Base-by-base conservation (phyloP, 2,797 vertebrate species). In the Brachyrhaphis roseni region DNA sequence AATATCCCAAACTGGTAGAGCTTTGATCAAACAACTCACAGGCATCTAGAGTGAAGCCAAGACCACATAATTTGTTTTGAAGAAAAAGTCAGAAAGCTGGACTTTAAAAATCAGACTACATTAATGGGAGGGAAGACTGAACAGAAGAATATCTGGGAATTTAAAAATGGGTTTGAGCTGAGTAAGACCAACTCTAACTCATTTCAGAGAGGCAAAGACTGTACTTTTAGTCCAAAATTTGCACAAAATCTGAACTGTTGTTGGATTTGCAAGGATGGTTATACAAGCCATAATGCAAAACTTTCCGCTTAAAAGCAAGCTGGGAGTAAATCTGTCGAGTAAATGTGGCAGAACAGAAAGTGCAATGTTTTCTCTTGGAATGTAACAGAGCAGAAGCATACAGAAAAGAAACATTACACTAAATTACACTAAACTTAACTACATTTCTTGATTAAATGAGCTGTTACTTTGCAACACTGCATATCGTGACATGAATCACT, bases 21-120 rank as follows among this genome's bases (percentile, higher is more conserved):
- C 66, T 70, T 70, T 70, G 66, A 26, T 70, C 39, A 70, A 26
- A 70, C 39, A 64, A 64, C 59, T 64, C 31, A 10, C 28, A 74
- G 34, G 20, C 47, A 53, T 47, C 71, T 11, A 31, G 28, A 72
- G 28, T 31, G 28, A 31, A 72, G 71, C n/a, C 28, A 72, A 31
- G 28, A 39, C 47, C 51, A 0, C 31, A 15, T 34, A 12, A 51
- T 74, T 18, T 15, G 51, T 74, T 41, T 12, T 34, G 34, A 26
- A 70, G 41, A 70, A 43, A 43, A 70, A 41, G 36, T 26, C 23
- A 43, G 66, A 41, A 43, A 43, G 20, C 66, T 26, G 20, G 8
- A 70, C 39, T 43, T 43, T 70, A n/a, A 43, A 43, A 70, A 66
- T 70, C 36, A 70, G 11, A 43, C 11, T n/a, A 13, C 0, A 2